Evolutionary conservation across 2,797 vertebrate genomes (phyloP), one percentile per base, ranked within the genome.

Genomic region (Enteromius mattozi): DNA sequence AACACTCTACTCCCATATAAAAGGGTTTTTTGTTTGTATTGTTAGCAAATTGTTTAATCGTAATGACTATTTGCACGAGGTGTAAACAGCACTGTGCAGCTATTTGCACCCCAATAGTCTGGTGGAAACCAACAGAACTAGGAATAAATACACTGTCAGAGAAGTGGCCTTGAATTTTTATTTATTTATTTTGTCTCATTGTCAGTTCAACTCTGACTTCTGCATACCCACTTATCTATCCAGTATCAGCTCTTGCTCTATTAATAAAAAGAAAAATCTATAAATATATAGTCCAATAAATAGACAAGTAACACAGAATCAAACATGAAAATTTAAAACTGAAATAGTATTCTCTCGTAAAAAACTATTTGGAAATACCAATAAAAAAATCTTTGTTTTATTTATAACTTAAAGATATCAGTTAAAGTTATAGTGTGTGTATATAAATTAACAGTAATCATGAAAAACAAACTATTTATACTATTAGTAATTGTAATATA

Each of bases 1-100:
- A 59, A 59, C 35, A 42, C 37, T 65, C 40, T 56, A 27, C 66
- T 71, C 30, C 17, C 65, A 40, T 69, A 68, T 54, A 69, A 56
- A 71, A 45, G 49, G 33, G 4, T 8, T 42, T 71, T 81, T 81
- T 81, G 35, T 81, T 71, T 24, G 30, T 40, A 59, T 71, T 81
- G 80, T 61, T 71, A 81, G 80, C 68, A 71, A 59, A 81, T 81
- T 45, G 80, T 81, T 81, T 81, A 71, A 81, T 59, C 1, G 19
- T 79, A 79, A 79, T 79, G 42, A 35, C 40, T 66, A 66, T 79
- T 79, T 79, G 42, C 59, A 66, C 59, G 17, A 40, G 6, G 45
- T 80, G 47, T 54, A 51, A 80, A 69, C 78, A n/a, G 27, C 61
- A 35, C 21, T 51, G 47, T 56, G 33, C 19, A 19, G 13, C 78